Conservation (phyloP, 2,113 vertebrate genomes). For the Motacilla alba region DNA sequence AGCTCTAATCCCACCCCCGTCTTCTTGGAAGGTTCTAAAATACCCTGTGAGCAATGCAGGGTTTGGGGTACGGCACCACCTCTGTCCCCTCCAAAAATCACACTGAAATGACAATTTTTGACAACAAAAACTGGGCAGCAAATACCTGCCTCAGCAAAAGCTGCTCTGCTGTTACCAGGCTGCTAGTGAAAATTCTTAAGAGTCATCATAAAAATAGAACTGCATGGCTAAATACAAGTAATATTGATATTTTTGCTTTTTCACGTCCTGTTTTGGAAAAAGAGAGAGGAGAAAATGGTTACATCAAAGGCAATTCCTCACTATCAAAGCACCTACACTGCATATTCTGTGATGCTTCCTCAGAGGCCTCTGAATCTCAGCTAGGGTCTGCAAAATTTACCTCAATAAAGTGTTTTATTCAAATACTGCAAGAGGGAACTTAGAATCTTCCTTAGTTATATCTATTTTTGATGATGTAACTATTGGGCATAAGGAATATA, state of each 20-base stretch:
- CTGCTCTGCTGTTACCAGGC: neutral
- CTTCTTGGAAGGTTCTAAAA: neutral
- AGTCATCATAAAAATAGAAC: neutral
- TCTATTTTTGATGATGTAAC: neutral
- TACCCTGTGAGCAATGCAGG: neutral
- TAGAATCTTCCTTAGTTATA: neutral
- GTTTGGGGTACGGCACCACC: neutral
- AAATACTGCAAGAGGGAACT: neutral
- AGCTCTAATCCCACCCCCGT: neutral
- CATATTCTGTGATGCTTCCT: neutral
- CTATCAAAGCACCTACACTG: neutral
- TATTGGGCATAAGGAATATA: accelerated
- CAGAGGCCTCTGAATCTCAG: neutral
- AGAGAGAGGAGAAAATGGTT: neutral
- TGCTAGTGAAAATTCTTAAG: neutral
- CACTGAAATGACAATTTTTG: neutral
- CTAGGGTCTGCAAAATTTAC: neutral
- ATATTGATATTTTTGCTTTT: neutral
- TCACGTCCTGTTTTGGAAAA: neutral
- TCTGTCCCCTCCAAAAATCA: neutral
- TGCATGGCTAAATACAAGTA: neutral
- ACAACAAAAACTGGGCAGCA: neutral
- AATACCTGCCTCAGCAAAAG: neutral
- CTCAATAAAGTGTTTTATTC: neutral
- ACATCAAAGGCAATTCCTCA: neutral